Percentiles rank a stretch among this genome's conserved stretches.
Conservation (phyloP, 2,113 vertebrate genomes). For the Pangasianodon gigas region DNA sequence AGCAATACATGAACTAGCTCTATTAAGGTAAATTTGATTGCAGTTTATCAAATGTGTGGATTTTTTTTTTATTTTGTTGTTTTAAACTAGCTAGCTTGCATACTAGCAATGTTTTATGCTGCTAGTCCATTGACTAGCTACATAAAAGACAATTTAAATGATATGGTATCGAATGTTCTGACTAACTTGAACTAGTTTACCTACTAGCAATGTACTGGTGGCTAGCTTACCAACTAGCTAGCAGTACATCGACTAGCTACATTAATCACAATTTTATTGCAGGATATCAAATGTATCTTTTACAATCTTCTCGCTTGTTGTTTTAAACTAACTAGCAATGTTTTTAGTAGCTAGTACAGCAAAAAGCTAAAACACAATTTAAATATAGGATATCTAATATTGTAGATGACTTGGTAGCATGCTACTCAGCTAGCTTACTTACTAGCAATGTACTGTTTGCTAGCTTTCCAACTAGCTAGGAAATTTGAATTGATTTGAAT, state of each 20-base stretch:
- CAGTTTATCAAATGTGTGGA: background rate
- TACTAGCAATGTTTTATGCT: background rate
- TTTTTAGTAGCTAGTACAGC: background rate
- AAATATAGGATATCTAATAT: background rate
- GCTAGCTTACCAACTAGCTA: background rate
- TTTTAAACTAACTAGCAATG: background rate
- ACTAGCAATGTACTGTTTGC: background rate
- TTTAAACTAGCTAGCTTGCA: background rate
- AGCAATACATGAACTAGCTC: background rate
- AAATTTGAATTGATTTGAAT: background rate
- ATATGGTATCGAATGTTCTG: background rate
- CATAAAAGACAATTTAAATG: background rate
- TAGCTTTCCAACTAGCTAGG: background rate
- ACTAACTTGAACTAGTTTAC: background rate
- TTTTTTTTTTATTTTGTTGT: background rate
- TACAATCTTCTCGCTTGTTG: background rate
- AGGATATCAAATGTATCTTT: background rate
- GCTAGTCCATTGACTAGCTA: background rate
- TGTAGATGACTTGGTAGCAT: background rate
- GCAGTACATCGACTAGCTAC: background rate
- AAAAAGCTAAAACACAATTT: too few species aligned
- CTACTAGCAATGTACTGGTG: background rate
- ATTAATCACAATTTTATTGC: background rate
- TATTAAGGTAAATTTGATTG: background rate
- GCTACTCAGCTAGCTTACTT: background rate